phyloP scores from a whole-genome alignment of 2,888 invertebrate genomes.

The Gymnoscelis rufifasciata region DNA sequence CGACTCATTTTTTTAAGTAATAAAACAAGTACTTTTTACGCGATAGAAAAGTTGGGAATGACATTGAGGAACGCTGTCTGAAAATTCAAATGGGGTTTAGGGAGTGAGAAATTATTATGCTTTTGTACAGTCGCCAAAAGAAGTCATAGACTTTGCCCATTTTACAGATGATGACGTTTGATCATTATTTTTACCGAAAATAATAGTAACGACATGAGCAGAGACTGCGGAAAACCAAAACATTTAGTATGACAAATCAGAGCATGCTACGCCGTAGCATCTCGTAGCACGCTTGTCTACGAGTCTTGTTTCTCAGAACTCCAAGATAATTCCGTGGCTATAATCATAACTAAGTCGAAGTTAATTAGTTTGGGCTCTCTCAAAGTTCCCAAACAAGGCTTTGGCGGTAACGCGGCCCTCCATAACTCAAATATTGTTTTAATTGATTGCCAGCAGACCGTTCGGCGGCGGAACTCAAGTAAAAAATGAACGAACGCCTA shows the following conservation, averaged over 20 bases:
- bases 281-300: slow-evolving; percentile 35
- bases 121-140: too few relatives aligned
- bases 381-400: slow-evolving; percentile 59
- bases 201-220: too few relatives aligned
- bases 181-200: too few relatives aligned
- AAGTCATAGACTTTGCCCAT: too few relatives aligned
- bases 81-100: not conserved
- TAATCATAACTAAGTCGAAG: slow-evolving; percentile 70
- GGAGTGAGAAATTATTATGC: too few relatives aligned
- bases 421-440: slow-evolving; percentile 78
- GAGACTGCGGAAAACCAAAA: too few relatives aligned
- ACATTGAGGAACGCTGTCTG: slow-evolving; percentile 11
- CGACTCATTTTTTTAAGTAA: slow-evolving; percentile 71
- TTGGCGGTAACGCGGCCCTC: slow-evolving; percentile 66
- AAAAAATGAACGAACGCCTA: slow-evolving; percentile 43
- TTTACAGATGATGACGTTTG: too few relatives aligned
- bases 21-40: slow-evolving; percentile 56
- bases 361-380: slow-evolving; percentile 72
- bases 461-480: slow-evolving; percentile 55
- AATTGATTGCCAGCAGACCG: slow-evolving; percentile 75
- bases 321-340: slow-evolving; percentile 46
- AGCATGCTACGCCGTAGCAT: slow-evolving; percentile 45
- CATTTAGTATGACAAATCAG: too few relatives aligned
- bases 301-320: slow-evolving; percentile 32
- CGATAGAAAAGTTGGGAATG: slow-evolving; percentile 17